Conservation (phyloP, 2,797 vertebrate species). For the Aselliscus stoliczkanus region DNA sequence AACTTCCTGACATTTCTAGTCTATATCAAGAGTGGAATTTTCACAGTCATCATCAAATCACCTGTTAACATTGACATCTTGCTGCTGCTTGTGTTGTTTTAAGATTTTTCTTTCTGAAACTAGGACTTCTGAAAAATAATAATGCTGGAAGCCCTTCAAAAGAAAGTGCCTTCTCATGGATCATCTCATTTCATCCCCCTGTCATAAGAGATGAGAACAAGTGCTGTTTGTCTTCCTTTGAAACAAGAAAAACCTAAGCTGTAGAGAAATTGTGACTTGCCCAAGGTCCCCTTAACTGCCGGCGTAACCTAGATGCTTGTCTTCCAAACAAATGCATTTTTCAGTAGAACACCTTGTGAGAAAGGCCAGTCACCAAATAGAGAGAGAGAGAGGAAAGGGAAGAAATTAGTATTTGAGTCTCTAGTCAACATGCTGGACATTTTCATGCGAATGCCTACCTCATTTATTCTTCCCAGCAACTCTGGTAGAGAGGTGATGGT, state of each 20-base stretch:
- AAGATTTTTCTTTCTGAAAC: slow-evolving; percentile 62
- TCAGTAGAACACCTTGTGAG: background rate
- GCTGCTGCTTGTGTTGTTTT: slow-evolving; percentile 58
- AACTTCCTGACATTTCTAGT: slow-evolving; percentile 55
- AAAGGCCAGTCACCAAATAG: background rate
- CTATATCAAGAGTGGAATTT: slow-evolving; percentile 60
- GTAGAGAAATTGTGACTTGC: slow-evolving; percentile 16
- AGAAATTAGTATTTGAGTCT: slow-evolving; percentile 5
- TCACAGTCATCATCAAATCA: slow-evolving; percentile 53
- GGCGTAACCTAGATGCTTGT: background rate
- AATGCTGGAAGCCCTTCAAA: slow-evolving; percentile 51
- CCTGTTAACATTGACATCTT: slow-evolving; percentile 50
- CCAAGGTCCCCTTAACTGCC: background rate
- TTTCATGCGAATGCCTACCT: background rate
- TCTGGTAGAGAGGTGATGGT: background rate
- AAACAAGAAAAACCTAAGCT: background rate
- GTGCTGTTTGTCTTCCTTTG: slow-evolving; percentile 23
- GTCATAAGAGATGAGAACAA: slow-evolving; percentile 29
- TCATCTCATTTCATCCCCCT: slow-evolving; percentile 57
- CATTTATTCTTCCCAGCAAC: background rate
- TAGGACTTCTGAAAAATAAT: slow-evolving; percentile 64
- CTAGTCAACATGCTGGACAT: background rate
- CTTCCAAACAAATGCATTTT: slow-evolving; percentile 26
- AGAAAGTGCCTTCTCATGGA: slow-evolving; percentile 39
- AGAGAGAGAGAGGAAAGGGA: background rate